These are phyloP conservation scores for Cetonia aurata DNA, from an alignment of 2,888 invertebrate genomes.

Conservation along the genomic window DNA sequence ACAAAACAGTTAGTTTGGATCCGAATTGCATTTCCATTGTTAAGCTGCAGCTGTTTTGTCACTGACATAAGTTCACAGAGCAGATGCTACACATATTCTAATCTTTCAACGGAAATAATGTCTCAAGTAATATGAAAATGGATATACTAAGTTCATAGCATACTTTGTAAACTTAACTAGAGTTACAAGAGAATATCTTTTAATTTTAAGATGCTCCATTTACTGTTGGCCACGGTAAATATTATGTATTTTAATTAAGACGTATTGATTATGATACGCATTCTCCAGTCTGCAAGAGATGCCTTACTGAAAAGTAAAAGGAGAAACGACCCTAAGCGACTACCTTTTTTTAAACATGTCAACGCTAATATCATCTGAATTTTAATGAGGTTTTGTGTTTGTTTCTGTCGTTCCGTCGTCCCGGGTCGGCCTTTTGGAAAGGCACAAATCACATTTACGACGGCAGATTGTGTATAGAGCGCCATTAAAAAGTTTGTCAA, in stretches of 20 bases:
- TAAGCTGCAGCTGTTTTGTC: slow-evolving; percentile 11
- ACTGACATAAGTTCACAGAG: background rate
- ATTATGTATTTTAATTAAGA: slow-evolving; percentile 6
- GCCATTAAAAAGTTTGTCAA: slow-evolving; percentile 41
- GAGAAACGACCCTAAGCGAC: slow-evolving; percentile 2
- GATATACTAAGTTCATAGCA: no score
- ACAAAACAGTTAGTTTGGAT: slow-evolving; percentile 7
- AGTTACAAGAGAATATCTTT: no score
- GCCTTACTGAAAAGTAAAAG: slow-evolving; percentile 7
- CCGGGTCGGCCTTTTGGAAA: slow-evolving; percentile 27
- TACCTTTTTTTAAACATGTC: slow-evolving; percentile 32
- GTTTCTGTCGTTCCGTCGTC: slow-evolving; percentile 16
- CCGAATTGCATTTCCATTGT: slow-evolving; percentile 25
- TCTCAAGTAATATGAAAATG: background rate
- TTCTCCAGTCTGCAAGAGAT: slow-evolving; percentile 2
- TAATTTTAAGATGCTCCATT: no score
- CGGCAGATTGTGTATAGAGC: slow-evolving; percentile 25
- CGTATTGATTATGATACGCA: slow-evolving; percentile 15
- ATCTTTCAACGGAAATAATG: slow-evolving; percentile 20
- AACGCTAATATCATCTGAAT: slow-evolving; percentile 33
- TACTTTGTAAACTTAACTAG: no score
- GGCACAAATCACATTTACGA: slow-evolving; percentile 40
- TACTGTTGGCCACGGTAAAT: no score
- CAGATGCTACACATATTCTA: slow-evolving; percentile 20
- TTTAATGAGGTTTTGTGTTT: slow-evolving; percentile 39